Conservation (phyloP, 1,140 invertebrate species). For the Periplaneta americana region DNA sequence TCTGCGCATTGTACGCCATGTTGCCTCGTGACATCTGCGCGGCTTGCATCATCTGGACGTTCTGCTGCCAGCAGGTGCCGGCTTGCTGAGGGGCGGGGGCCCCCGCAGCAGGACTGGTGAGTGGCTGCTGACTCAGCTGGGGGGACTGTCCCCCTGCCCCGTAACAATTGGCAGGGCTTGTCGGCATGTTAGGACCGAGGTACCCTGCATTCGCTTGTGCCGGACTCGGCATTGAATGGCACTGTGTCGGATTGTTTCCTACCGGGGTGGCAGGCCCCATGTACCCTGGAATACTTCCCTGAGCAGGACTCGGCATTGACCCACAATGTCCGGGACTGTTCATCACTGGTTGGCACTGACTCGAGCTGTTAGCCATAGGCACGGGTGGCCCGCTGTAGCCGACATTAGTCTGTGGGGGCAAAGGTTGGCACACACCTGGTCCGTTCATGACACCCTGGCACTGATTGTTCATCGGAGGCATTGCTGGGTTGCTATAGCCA, state of each 20-base stretch:
- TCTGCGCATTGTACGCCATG: conserved; percentile 28
- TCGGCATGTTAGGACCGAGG: conserved; percentile 20
- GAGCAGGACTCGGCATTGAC: background rate
- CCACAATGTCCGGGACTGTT: background rate
- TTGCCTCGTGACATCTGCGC: conserved; percentile 20
- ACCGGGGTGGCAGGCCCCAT: conserved; percentile 13
- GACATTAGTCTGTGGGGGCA: background rate
- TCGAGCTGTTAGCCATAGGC: conserved; percentile 36
- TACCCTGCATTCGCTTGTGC: conserved; percentile 19
- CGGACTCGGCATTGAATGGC: conserved; percentile 27
- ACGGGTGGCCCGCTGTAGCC: background rate
- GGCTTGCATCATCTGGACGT: conserved; percentile 7
- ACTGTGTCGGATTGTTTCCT: conserved; percentile 32
- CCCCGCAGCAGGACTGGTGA: conserved; percentile 52
- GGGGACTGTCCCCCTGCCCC: conserved; percentile 28
- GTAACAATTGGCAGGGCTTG: conserved; percentile 27
- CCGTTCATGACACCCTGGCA: background rate
- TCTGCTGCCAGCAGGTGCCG: background rate
- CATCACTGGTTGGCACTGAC: background rate
- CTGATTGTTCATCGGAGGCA: background rate
- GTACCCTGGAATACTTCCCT: background rate
- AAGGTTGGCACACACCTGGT: background rate
- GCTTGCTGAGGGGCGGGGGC: conserved; percentile 41
- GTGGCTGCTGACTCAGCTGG: conserved; percentile 40
- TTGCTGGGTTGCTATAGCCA: conserved; percentile 24